Evolutionary conservation across 2,888 invertebrate species (phyloP).

Genomic region (Catocala nupta): DNA sequence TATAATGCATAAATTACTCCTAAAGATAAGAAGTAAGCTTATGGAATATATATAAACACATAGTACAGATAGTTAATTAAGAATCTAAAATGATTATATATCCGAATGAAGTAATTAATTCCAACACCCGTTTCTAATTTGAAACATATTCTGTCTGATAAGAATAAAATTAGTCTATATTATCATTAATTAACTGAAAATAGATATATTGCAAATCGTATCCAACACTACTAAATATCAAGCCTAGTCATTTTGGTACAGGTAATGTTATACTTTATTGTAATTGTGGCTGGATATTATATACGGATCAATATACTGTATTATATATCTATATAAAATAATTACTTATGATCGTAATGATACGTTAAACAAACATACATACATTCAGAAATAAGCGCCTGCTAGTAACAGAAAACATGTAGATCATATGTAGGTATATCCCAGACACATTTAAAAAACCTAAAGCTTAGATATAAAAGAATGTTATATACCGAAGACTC

Average conservation of each 20-base stretch:
- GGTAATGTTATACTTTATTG: too few relatives aligned
- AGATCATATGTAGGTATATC: neutral
- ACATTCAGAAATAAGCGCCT: too few relatives aligned
- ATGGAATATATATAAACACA: neutral
- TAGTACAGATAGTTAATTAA: neutral
- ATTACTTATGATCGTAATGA: too few relatives aligned
- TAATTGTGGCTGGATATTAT: too few relatives aligned
- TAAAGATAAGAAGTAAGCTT: neutral
- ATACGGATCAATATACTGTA: too few relatives aligned
- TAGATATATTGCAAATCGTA: neutral
- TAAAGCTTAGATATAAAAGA: slow-evolving; percentile 28
- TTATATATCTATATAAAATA: too few relatives aligned
- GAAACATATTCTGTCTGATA: neutral
- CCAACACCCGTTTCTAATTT: slow-evolving; percentile 6
- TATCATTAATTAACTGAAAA: neutral
- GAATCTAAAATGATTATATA: neutral
- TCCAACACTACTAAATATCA: too few relatives aligned
- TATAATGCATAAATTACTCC: too few relatives aligned
- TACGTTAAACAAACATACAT: too few relatives aligned
- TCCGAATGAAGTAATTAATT: neutral
- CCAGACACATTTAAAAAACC: slow-evolving; percentile 11
- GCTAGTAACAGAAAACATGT: neutral
- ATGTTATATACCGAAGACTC: slow-evolving; percentile 35
- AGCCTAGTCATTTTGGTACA: too few relatives aligned
- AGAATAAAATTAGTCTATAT: slow-evolving; percentile 3